Percentiles rank a stretch among this genome's conserved stretches.
Evolutionary conservation across 2,797 vertebrate genomes (phyloP).

Genomic region (Acanthurus tractus): DNA sequence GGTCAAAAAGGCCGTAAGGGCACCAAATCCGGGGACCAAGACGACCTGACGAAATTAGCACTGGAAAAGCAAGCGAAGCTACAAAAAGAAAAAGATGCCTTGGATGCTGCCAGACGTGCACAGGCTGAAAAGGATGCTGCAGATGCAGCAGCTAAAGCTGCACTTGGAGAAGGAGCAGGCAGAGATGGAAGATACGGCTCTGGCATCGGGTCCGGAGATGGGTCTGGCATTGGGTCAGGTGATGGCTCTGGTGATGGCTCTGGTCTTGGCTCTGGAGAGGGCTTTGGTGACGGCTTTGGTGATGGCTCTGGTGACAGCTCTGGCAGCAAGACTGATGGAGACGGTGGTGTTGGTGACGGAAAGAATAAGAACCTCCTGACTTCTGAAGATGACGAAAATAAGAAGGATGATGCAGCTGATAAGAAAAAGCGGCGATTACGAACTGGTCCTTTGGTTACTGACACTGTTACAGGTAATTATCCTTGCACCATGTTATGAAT

Average conservation of each 20-base stretch:
- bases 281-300: neutral
- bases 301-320: neutral
- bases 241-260: neutral
- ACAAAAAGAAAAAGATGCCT: slow-evolving; percentile 55
- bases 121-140: slow-evolving; percentile 41
- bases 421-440: slow-evolving; percentile 64
- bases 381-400: slow-evolving; percentile 35
- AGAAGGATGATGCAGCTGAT: slow-evolving; percentile 31
- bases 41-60: slow-evolving; percentile 51
- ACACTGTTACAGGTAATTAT: slow-evolving; percentile 72
- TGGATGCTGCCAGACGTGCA: slow-evolving; percentile 46
- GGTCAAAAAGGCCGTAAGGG: slow-evolving; percentile 42
- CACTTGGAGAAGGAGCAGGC: neutral
- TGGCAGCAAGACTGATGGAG: slow-evolving; percentile 13
- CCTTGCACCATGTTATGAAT: neutral
- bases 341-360: neutral
- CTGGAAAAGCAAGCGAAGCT: slow-evolving; percentile 58
- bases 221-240: neutral
- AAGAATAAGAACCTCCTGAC: slow-evolving; percentile 30
- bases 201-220: neutral
- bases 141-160: slow-evolving; percentile 31
- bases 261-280: neutral
- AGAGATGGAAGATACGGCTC: neutral
- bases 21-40: slow-evolving; percentile 32
- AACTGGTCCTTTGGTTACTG: slow-evolving; percentile 65